phyloP scores from a whole-genome alignment of 2,113 vertebrate genomes.

The Pardalotus punctatus region DNA sequence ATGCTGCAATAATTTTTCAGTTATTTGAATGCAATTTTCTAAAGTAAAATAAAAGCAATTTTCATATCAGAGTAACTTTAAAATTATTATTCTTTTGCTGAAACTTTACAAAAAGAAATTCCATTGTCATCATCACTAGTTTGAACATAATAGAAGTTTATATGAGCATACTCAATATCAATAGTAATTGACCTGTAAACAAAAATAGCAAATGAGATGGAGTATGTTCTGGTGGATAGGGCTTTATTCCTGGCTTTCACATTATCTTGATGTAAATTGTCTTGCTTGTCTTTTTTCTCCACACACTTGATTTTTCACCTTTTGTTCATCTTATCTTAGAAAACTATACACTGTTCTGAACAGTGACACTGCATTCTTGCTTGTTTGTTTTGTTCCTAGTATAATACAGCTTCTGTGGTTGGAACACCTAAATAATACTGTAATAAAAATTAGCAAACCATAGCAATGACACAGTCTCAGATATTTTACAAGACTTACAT shows the following conservation, averaged over 20 bases:
- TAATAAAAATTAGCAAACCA: neutral
- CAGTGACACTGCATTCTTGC: neutral
- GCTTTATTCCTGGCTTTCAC: neutral
- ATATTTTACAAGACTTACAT: neutral
- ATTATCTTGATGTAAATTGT: neutral
- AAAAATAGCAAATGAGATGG: neutral
- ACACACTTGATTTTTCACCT: neutral
- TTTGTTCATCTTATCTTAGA: neutral
- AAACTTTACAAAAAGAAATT: neutral
- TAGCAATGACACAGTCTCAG: neutral
- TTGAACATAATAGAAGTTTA: neutral
- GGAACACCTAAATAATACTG: neutral
- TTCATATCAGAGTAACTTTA: neutral
- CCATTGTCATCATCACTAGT: neutral
- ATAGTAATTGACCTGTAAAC: neutral
- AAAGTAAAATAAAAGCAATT: neutral
- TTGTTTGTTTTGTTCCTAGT: neutral
- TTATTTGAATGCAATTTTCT: neutral
- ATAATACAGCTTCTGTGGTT: neutral
- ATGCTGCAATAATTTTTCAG: neutral
- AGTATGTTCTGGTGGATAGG: neutral
- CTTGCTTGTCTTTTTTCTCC: neutral
- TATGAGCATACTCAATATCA: neutral
- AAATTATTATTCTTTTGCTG: neutral
- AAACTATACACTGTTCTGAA: neutral